These are phyloP conservation scores for Lypha dubia DNA, from an alignment of 2,888 invertebrate species.

Conservation along the genomic window DNA sequence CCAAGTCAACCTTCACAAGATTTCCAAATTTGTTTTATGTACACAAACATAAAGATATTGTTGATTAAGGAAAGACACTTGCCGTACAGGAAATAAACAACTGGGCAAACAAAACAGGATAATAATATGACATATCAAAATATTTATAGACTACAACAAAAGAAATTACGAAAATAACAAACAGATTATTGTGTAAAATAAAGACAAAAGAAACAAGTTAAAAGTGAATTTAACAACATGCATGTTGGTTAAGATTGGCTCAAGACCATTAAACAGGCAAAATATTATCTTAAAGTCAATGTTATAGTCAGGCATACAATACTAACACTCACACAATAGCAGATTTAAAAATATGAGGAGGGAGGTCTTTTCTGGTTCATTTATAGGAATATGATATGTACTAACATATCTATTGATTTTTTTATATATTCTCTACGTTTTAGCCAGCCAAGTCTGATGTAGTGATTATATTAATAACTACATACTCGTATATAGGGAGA, in stretches of 20 bases:
- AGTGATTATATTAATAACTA: too few relatives aligned
- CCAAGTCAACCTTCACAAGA: neutral
- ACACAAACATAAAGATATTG: neutral
- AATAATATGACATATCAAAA: constrained; percentile 46
- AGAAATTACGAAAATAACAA: neutral
- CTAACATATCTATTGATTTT: too few relatives aligned
- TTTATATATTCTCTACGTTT: too few relatives aligned
- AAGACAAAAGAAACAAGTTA: constrained; percentile 9
- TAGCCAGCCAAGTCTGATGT: too few relatives aligned
- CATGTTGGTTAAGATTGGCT: constrained; percentile 5
- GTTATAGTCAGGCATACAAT: neutral
- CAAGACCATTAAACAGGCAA: constrained; percentile 39
- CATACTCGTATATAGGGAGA: too few relatives aligned
- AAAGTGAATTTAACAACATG: neutral
- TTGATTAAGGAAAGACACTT: neutral
- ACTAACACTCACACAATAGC: neutral
- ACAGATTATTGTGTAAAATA: neutral
- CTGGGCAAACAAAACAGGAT: constrained; percentile 41
- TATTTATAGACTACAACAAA: constrained; percentile 21
- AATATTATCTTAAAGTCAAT: constrained; percentile 3
- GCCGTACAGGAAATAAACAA: constrained; percentile 13
- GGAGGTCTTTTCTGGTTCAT: neutral
- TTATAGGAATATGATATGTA: too few relatives aligned
- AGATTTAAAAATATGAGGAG: neutral
- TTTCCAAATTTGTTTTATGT: neutral